Evolutionary conservation across 2,113 vertebrate species (phyloP).

Genomic region (Tetrax tetrax): DNA sequence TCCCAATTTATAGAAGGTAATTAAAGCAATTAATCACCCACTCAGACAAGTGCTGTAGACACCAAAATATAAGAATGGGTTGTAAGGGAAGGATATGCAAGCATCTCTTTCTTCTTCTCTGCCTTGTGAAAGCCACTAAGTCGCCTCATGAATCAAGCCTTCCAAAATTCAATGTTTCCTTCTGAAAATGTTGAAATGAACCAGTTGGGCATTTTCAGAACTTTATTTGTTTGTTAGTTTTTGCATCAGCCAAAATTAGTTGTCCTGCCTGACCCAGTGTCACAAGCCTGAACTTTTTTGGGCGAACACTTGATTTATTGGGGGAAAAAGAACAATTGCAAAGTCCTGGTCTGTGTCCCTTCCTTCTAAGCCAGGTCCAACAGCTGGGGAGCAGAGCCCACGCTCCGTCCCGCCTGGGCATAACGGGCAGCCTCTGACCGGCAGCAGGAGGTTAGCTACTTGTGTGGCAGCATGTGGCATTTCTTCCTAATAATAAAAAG

Average conservation of each 20-base stretch:
- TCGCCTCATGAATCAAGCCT: background rate
- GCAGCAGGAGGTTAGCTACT: conserved; percentile 66
- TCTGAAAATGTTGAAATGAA: background rate
- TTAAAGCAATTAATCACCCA: background rate
- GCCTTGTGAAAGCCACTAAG: background rate
- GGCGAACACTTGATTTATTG: rapidly evolving
- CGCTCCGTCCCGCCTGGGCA: conserved; percentile 12
- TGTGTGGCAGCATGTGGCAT: conserved; percentile 76
- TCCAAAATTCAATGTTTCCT: conserved; percentile 37
- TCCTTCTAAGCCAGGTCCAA: background rate
- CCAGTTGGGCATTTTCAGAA: background rate
- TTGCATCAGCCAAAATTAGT: background rate
- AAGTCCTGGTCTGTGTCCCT: background rate
- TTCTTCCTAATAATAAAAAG: conserved; percentile 71
- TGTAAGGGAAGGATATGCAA: background rate
- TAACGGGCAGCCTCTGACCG: conserved; percentile 38
- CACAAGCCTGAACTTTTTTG: background rate
- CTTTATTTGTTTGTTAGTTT: background rate
- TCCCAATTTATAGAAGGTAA: background rate
- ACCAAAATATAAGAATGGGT: background rate
- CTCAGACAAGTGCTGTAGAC: background rate
- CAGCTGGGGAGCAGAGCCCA: conserved; percentile 33
- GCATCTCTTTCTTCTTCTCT: background rate
- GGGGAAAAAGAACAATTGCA: background rate
- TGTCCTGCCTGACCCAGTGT: background rate